phyloP scores from a whole-genome alignment of 2,888 invertebrate species.

The Portevinia maculata region DNA sequence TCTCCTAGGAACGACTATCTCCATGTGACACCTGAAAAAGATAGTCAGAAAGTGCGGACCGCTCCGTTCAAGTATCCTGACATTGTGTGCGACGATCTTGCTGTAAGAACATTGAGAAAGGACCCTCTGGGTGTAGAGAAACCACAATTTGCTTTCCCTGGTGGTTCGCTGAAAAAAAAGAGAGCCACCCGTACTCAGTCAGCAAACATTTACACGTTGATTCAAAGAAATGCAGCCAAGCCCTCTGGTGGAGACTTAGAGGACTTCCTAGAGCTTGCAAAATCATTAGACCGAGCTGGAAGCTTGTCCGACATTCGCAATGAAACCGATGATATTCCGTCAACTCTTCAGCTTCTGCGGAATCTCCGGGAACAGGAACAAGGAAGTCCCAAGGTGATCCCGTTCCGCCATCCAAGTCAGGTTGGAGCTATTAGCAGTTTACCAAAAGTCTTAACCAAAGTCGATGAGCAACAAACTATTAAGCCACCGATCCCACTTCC shows the following conservation, averaged over 20 bases:
- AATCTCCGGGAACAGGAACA: conserved; percentile 80
- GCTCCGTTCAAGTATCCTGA: conserved; percentile 86
- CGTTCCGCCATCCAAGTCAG: conserved; percentile 81
- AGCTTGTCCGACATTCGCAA: conserved; percentile 85
- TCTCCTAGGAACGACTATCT: conserved; percentile 93
- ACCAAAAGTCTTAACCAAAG: conserved; percentile 78
- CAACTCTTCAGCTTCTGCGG: conserved; percentile 79
- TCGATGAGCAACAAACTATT: conserved; percentile 76
- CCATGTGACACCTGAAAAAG: conserved; percentile 86
- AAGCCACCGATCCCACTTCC: conserved; percentile 85
- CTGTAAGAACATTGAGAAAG: conserved; percentile 92
- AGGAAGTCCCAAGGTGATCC: conserved; percentile 72
- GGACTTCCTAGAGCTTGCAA: conserved; percentile 84
- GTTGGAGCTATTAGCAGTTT: conserved; percentile 81
- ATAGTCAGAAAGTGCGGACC: conserved; percentile 83
- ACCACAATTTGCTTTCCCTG: conserved; percentile 78
- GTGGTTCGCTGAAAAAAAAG: conserved; percentile 87
- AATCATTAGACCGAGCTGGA: conserved; percentile 85
- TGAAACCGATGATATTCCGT: conserved; percentile 78
- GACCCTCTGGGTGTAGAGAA: conserved; percentile 84
- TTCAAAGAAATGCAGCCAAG: conserved; percentile 85
- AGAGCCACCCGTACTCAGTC: conserved; percentile 92
- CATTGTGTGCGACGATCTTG: conserved; percentile 93
- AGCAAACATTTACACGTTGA: conserved; percentile 91
- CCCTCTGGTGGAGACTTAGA: conserved; percentile 83